Evolutionary conservation across 2,888 invertebrate species (phyloP).

Genomic region (Alsophila aescularia): DNA sequence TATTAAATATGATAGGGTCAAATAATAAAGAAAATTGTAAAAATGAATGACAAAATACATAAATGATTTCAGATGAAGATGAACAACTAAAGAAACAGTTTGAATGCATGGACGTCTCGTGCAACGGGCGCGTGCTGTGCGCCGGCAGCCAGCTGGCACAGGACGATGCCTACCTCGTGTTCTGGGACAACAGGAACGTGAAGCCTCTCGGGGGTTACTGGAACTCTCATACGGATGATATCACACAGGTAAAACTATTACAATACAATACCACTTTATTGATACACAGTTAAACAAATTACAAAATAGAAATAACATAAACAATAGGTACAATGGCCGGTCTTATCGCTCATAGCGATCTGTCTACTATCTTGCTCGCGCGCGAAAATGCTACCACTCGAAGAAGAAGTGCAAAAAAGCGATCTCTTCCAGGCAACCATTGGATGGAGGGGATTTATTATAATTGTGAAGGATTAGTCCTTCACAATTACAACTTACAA

Average conservation of each 20-base stretch:
- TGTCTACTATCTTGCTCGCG: too few species aligned
- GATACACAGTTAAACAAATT: too few species aligned
- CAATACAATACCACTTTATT: neutral
- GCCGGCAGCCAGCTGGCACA: conserved; percentile 89
- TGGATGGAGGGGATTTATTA: too few species aligned
- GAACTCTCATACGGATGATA: conserved; percentile 93
- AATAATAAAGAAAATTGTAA: neutral
- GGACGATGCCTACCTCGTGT: conserved; percentile 89
- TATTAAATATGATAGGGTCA: too few species aligned
- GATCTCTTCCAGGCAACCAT: too few species aligned
- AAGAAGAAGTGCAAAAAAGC: too few species aligned
- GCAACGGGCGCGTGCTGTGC: conserved; percentile 88
- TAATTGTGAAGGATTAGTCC: too few species aligned
- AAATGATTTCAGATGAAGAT: conserved; percentile 60
- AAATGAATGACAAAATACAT: neutral
- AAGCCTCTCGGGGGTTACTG: conserved; percentile 90
- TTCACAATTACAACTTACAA: too few species aligned
- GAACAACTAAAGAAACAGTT: conserved; percentile 81
- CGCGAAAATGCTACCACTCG: too few species aligned
- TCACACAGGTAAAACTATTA: conserved; percentile 85
- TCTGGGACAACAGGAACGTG: conserved; percentile 90
- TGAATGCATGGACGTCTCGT: conserved; percentile 89
- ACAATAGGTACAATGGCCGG: too few species aligned
- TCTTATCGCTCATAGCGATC: too few species aligned
- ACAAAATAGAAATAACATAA: too few species aligned